These are phyloP conservation scores for Ferdinandea cuprea DNA, from an alignment of 2,888 invertebrate genomes.

Conservation along the genomic window DNA sequence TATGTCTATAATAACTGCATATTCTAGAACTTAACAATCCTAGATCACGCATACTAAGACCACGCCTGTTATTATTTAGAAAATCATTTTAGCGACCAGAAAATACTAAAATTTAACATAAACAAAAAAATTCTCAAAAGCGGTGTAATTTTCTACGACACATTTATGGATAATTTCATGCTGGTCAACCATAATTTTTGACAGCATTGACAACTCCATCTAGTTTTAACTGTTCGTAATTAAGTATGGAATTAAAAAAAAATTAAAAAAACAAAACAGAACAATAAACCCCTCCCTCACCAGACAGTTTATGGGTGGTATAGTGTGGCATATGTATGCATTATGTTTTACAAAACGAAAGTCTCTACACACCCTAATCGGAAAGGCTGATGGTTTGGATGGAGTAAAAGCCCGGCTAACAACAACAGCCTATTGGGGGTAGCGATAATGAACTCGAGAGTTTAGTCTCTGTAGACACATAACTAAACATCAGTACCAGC, in stretches of 20 bases:
- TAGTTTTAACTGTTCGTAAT: slow-evolving; percentile 11
- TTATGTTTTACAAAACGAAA: slow-evolving; percentile 15
- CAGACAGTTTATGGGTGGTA: slow-evolving; percentile 2
- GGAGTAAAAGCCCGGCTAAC: slow-evolving; percentile 25
- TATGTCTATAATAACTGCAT: slow-evolving; percentile 9
- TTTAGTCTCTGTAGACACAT: slow-evolving; percentile 57
- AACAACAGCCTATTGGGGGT: slow-evolving; percentile 56
- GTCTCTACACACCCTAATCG: slow-evolving; percentile 22
- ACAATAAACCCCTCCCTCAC: not conserved
- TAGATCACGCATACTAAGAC: slow-evolving; percentile 13
- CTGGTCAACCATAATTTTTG: slow-evolving; percentile 24
- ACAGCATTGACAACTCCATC: slow-evolving; percentile 3
- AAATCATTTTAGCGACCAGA: not conserved
- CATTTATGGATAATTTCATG: slow-evolving; percentile 5
- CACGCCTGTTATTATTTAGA: not conserved
- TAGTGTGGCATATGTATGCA: slow-evolving; percentile 1
- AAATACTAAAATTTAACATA: slow-evolving; percentile 2
- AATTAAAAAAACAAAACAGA: not conserved
- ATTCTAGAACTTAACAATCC: not conserved
- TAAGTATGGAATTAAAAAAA: slow-evolving; percentile 15
- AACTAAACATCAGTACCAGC: slow-evolving; percentile 41
- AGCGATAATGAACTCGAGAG: slow-evolving; percentile 57
- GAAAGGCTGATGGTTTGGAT: too few relatives aligned
- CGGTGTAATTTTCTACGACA: not conserved
- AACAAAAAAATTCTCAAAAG: slow-evolving; percentile 4